These are phyloP conservation scores for Drosophila triauraria DNA, from an alignment of 1,140 invertebrate species.

Conservation along the genomic window DNA sequence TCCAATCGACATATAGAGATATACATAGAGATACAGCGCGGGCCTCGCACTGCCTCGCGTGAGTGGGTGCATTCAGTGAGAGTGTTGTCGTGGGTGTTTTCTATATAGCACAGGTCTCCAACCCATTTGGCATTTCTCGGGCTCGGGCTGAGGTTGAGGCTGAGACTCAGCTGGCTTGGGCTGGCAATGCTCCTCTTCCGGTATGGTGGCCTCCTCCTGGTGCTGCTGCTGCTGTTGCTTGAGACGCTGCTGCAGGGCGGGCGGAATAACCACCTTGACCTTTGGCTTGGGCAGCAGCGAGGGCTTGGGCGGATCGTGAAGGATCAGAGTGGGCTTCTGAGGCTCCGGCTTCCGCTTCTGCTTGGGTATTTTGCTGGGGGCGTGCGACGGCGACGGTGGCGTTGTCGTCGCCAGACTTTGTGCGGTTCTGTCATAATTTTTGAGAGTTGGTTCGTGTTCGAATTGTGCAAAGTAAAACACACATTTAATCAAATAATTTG, in stretches of 20 bases:
- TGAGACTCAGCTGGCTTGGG: neutral
- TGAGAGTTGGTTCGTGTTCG: slow-evolving; percentile 62
- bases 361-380: slow-evolving; percentile 72
- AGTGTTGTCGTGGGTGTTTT: slow-evolving; percentile 38
- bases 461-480: slow-evolving; percentile 81
- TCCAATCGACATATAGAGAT: slow-evolving; percentile 49
- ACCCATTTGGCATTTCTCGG: slow-evolving; percentile 33
- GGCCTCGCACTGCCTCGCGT: slow-evolving; percentile 21
- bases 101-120: slow-evolving; percentile 14
- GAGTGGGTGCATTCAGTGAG: slow-evolving; percentile 43
- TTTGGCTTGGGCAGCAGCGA: slow-evolving; percentile 84
- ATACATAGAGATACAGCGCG: slow-evolving; percentile 45
- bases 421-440: slow-evolving; percentile 74
- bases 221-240: slow-evolving; percentile 58
- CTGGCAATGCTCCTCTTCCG: slow-evolving; percentile 39
- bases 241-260: slow-evolving; percentile 75
- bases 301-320: slow-evolving; percentile 67
- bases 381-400: slow-evolving; percentile 42
- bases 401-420: slow-evolving; percentile 60
- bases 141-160: neutral
- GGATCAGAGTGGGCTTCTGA: slow-evolving; percentile 22
- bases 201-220: slow-evolving; percentile 59
- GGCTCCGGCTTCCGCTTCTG: slow-evolving; percentile 40
- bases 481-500: slow-evolving; percentile 57
- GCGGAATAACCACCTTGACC: slow-evolving; percentile 83